phyloP scores from a whole-genome alignment of 1,140 invertebrate species.

The Halictus rubicundus region DNA sequence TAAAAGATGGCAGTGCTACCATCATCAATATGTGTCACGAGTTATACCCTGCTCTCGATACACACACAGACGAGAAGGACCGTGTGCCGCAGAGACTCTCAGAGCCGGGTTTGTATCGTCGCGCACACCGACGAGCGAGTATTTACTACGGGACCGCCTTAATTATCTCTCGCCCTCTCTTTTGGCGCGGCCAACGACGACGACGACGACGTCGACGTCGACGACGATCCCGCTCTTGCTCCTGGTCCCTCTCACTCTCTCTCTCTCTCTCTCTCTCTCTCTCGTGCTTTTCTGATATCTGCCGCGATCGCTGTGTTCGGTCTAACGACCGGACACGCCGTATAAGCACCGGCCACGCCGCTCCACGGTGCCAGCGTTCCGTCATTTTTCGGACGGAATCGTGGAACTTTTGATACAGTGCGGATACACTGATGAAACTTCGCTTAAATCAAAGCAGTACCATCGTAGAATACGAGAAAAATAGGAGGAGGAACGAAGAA shows the following conservation, averaged over 20 bases:
- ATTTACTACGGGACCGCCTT: constrained; percentile 74
- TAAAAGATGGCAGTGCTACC: constrained; percentile 77
- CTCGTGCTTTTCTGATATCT: constrained; percentile 59
- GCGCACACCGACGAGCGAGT: constrained; percentile 34
- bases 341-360: constrained; percentile 37
- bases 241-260: too few relatives aligned
- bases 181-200: constrained; percentile 44
- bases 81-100: not conserved
- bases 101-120: not conserved
- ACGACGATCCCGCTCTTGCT: too few relatives aligned
- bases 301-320: constrained; percentile 55
- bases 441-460: too few relatives aligned
- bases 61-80: constrained; percentile 17
- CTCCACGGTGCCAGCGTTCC: not conserved
- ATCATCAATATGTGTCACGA: constrained; percentile 79
- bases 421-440: too few relatives aligned
- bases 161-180: constrained; percentile 74
- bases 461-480: too few relatives aligned
- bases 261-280: too few relatives aligned
- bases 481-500: too few relatives aligned
- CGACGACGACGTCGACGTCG: not conserved
- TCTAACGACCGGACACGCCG: constrained; percentile 53
- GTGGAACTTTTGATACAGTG: too few relatives aligned
- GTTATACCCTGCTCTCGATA: constrained; percentile 67
- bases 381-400: too few relatives aligned